Evolutionary conservation across 1,140 invertebrate genomes (phyloP), one percentile per base, ranked within the genome.

Genomic region (Piezodorus guildinii): DNA sequence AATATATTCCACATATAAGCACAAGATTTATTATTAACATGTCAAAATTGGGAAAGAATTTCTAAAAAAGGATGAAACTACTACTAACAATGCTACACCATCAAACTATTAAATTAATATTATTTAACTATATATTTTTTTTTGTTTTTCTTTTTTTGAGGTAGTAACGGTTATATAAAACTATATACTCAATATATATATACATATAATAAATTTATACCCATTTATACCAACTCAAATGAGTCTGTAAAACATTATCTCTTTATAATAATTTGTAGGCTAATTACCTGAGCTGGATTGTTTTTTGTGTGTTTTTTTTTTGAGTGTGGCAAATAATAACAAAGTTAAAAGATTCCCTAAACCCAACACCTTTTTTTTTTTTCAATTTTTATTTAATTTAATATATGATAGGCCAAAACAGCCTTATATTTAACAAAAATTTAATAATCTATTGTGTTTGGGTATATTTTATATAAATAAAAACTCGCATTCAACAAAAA

Each of bases 151-250:
- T 23, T 56, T 56, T 23, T 25, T 23, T 56, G 52, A 56, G 52
- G 52, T 56, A 56, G 52, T 56, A 56, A 56, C 52, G 52, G 52
- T 56, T 56, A 56, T 23, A 56, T 56, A 56, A 23, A 56, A 56
- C 17, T 23, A 21, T 56, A 56, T 56, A 56, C 23, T 23, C 23
- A 23, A 39, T 39, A 39, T 39, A 39, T 39, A 39, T 39, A 39
- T 39, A 39, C 34, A 39, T 39, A 39, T 39, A 39, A 39, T 39
- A 39, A 39, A 39, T 39, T 39, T 39, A 39, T 39, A 39, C 34
- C 34, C 34, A 39, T 30, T 30, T 30, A 30, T 30, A 30, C 30
- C 30, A 30, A 30, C 1, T 39, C 6, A 39, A 39, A 39, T 39
- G 12, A 39, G 12, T 39, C 34, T 39, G 34, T 39, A 39, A 39